Conservation (phyloP, 2,888 invertebrate species). For the Drosophila algonquin region DNA sequence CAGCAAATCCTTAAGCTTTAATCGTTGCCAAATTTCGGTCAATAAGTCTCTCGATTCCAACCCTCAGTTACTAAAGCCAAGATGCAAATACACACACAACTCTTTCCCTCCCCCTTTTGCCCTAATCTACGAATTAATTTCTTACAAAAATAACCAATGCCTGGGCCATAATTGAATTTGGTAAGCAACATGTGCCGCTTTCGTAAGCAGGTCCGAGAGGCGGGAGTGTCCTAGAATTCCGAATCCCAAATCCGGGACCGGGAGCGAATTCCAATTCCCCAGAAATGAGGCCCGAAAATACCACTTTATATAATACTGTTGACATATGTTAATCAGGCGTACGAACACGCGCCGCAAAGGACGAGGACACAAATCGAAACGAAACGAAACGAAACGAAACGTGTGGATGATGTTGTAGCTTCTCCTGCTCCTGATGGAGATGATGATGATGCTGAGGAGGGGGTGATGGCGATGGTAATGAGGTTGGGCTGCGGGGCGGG, state of each 20-base stretch:
- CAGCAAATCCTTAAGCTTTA: neutral
- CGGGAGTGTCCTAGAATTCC: neutral
- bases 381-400: constrained; percentile 26
- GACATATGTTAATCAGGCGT: constrained; percentile 84
- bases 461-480: constrained; percentile 42
- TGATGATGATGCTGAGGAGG: constrained; percentile 28
- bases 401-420: constrained; percentile 57
- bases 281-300: constrained; percentile 59
- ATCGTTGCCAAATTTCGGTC: neutral
- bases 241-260: constrained; percentile 24
- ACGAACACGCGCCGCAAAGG: constrained; percentile 75
- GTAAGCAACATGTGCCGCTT: constrained; percentile 49
- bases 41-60: neutral
- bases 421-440: constrained; percentile 23
- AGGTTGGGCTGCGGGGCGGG: constrained; percentile 63
- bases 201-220: constrained; percentile 42
- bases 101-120: constrained; percentile 17
- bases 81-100: constrained; percentile 29
- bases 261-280: constrained; percentile 54
- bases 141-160: constrained; percentile 76
- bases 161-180: constrained; percentile 77
- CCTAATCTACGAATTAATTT: constrained; percentile 71
- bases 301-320: constrained; percentile 81
- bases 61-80: neutral
- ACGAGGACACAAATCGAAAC: constrained; percentile 36